These are phyloP conservation scores for Branchellion lobata DNA, from an alignment of 2,888 invertebrate species.

Conservation along the genomic window DNA sequence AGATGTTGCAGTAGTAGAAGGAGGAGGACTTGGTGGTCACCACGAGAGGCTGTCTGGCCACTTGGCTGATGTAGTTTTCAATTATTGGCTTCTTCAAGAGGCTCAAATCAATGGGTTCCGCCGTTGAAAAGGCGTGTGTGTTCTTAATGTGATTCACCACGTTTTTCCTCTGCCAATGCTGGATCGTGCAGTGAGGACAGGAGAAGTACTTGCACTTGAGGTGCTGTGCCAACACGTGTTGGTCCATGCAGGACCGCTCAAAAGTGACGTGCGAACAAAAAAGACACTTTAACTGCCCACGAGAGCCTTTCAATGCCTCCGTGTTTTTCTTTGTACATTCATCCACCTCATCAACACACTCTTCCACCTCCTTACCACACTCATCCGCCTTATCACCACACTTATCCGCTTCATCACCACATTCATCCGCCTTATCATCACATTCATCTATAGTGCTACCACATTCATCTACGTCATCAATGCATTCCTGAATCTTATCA, in stretches of 20 bases:
- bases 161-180: constrained; percentile 32
- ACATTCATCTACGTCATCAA: not conserved
- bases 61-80: constrained; percentile 35
- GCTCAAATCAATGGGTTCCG: not conserved
- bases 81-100: not conserved
- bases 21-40: not conserved
- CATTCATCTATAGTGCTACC: not conserved
- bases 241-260: constrained; percentile 37
- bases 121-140: not conserved
- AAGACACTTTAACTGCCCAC: constrained; percentile 44
- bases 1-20: constrained; percentile 47
- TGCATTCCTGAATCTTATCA: not conserved
- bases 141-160: constrained; percentile 23
- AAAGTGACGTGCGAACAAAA: constrained; percentile 40
- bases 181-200: constrained; percentile 44
- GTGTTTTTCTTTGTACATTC: no score
- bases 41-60: not conserved
- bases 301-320: no score
- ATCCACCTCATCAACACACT: not conserved
- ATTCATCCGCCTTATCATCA: not conserved
- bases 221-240: constrained; percentile 47
- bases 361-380: not conserved
- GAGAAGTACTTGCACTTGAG: constrained; percentile 45
- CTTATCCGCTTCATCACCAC: not conserved
- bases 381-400: not conserved